Base-by-base conservation (phyloP, 2,113 vertebrate species). In the Baryphthengus martii region DNA sequence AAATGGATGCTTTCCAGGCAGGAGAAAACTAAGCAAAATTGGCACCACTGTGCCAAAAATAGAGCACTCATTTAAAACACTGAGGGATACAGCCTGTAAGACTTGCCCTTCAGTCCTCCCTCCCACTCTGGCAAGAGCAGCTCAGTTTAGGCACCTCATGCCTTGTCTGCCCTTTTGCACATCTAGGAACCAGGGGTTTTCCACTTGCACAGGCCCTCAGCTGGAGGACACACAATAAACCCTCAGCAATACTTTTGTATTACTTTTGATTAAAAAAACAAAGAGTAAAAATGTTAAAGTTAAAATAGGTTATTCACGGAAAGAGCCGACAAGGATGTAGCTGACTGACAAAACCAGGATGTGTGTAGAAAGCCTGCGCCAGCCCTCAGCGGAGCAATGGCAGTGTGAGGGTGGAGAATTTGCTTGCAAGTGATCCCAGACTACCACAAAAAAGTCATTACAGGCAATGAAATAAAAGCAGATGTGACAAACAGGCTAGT, bases 41-140 rank as follows among this genome's bases (percentile, higher is more conserved):
- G n/a, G n/a, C 49, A 39, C 19, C 33, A 47, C 13, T 9, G 3
- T 4, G 26, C 24, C 15, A 37, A 77, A 65, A 65, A 0, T 13
- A 72, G 17, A 74, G 45, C 20, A 24, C 6, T 24, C 2, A 24
- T 67, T 29, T 45, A 37, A 33, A 75, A 50, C 5, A 9, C 10
- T 8, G 37, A 53, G 13, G 21, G 33, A 50, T 21, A 11, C 4
- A 20, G 9, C 9, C 19, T 24, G 3, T 6, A 35, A 29, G 39
- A 24, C 40, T 50, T 44, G 24, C 37, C 47, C 14, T 61, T 52
- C 58, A 29, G 19, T 35, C 70, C 7, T 8, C 2, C 40, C 20
- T 73, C 33, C 62, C 1, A 2, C 12, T 11, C 35, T 28, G 1
- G 0, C 16, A 40, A 15, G 17, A 81, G 7, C 31, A 7, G 40